Evolutionary conservation across 2,888 invertebrate species (phyloP), one percentile per base, ranked within the genome.

Genomic region (Phalera bucephala): DNA sequence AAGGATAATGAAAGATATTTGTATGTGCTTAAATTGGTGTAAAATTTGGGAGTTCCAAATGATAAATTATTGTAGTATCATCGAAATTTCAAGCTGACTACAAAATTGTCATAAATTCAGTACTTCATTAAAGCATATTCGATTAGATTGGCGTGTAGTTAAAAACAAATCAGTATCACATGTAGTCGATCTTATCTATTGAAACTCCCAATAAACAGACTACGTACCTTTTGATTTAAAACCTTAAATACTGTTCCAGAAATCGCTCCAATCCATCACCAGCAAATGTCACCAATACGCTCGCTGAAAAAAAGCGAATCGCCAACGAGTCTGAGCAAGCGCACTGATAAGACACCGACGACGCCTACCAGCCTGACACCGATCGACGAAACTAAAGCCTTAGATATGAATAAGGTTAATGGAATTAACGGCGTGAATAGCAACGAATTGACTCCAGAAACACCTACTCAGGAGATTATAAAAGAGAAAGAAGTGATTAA

Each of bases 271-370:
- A 85, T 89, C 45, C 88, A 89, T 61, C 89, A 89, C 50, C 88
- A 89, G 66, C 90, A 90, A 77, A 89, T 90, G 87, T 90, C 90
- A 34, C 90, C 89, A 56, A 89, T 87, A 62, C 87, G 90, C 57
- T 85, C 86, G 44, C 45, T 88, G 67, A 89, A 88, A 75, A 88
- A 88, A 61, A 86, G 86, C 69, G 89, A 88, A 45, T 88, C 89
- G 12, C 89, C 89, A 2, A 88, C 86, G 8, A 86, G 85, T 67
- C 64, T 84, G 47, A 85, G 86, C 77, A 89, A 88, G 72, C 78
- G 88, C 39, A 84, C 80, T 17, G 90, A 90, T 64, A 90, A 90
- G 66, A 90, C 90, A 1, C 90, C 90, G 3, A 90, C 90, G 1
- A 90, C 90, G 2, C 90, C 90, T 2, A 74, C 70, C 45, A 90